These are phyloP conservation scores for Linnaemya tessellans DNA, from an alignment of 2,888 invertebrate species.

Conservation along the genomic window DNA sequence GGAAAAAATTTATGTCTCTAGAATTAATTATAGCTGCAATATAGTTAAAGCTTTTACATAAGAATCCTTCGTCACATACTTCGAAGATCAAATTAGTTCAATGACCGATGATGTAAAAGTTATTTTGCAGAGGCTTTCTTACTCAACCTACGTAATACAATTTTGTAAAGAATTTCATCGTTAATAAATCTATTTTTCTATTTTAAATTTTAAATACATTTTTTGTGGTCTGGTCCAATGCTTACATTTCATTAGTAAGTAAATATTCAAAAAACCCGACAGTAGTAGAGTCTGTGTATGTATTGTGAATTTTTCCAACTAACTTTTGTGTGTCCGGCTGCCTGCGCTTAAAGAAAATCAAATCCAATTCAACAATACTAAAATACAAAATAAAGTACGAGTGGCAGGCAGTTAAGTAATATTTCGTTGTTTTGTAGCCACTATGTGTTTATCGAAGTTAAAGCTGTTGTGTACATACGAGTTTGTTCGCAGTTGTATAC, in stretches of 20 bases:
- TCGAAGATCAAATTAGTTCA: not conserved
- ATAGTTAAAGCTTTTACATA: too few species aligned
- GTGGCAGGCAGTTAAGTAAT: conserved; percentile 58
- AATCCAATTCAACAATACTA: conserved; percentile 27
- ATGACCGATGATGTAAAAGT: not conserved
- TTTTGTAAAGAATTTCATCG: conserved; percentile 37
- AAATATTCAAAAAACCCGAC: conserved; percentile 7
- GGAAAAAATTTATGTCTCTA: too few species aligned
- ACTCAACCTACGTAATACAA: conserved; percentile 43
- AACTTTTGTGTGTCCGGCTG: not conserved
- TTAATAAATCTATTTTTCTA: conserved; percentile 19
- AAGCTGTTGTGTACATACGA: conserved; percentile 23
- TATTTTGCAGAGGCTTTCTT: conserved; percentile 17
- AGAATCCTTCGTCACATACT: not conserved
- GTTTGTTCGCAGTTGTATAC: conserved; percentile 58
- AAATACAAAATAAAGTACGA: conserved; percentile 12
- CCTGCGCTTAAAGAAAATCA: conserved; percentile 37
- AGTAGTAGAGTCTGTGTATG: conserved; percentile 7
- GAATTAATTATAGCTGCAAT: too few species aligned
- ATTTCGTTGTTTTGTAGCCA: conserved; percentile 47
- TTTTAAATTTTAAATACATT: conserved; percentile 12
- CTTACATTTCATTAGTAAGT: conserved; percentile 4
- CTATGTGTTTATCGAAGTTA: conserved; percentile 15
- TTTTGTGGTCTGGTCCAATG: conserved; percentile 43
- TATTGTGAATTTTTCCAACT: conserved; percentile 20